phyloP scores from a whole-genome alignment of 1,140 invertebrate genomes.

The Drosophila micromelanica region DNA sequence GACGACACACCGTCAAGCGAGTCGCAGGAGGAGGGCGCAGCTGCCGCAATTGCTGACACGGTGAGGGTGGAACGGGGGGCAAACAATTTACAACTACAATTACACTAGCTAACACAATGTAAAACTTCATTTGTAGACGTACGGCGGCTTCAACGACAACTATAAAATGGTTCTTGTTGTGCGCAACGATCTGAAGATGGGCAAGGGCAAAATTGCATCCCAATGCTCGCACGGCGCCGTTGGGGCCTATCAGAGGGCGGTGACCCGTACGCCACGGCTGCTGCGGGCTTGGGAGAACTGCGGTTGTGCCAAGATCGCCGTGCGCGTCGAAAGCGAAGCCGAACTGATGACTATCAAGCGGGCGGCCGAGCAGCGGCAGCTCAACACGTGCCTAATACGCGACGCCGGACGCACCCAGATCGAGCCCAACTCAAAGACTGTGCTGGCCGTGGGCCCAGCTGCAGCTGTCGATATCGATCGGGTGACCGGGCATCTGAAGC shows the following conservation, averaged over 20 bases:
- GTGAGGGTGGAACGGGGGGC: constrained; percentile 26
- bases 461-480: constrained; percentile 89
- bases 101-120: neutral
- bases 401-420: constrained; percentile 97
- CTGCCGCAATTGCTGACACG: constrained; percentile 50
- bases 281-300: constrained; percentile 90
- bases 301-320: constrained; percentile 93
- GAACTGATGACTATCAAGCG: constrained; percentile 88
- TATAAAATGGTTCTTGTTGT: constrained; percentile 94
- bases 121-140: constrained; percentile 36
- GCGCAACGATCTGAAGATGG: constrained; percentile 96
- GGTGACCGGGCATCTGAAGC: constrained; percentile 94
- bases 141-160: constrained; percentile 84
- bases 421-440: constrained; percentile 92
- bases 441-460: constrained; percentile 95
- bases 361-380: constrained; percentile 88
- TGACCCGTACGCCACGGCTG: constrained; percentile 87
- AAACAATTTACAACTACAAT: neutral
- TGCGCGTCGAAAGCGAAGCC: constrained; percentile 89
- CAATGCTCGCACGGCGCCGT: constrained; percentile 96
- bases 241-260: constrained; percentile 90
- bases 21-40: constrained; percentile 22
- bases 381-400: constrained; percentile 90
- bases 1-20: constrained; percentile 31
- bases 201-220: constrained; percentile 96